Evolutionary conservation across 2,888 invertebrate genomes (phyloP).

Genomic region (Hypena proboscidalis): DNA sequence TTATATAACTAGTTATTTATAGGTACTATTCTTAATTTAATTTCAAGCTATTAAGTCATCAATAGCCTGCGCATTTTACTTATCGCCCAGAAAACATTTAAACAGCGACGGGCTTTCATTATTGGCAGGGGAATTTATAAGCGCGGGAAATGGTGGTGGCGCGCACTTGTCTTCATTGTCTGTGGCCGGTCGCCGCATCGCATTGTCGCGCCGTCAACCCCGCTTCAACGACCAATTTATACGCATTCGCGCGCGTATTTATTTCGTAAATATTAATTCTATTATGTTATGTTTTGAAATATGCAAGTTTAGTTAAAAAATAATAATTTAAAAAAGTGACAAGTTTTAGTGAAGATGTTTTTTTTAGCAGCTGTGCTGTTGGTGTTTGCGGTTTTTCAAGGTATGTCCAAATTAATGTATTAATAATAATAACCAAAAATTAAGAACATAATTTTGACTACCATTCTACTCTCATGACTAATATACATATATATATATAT

Average conservation of each 20-base stretch:
- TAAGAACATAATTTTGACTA: too few relatives aligned
- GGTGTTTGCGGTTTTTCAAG: slow-evolving; percentile 66
- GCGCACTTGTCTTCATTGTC: slow-evolving; percentile 71
- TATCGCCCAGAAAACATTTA: slow-evolving; percentile 64
- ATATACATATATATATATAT: too few relatives aligned
- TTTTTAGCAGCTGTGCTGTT: slow-evolving; percentile 45
- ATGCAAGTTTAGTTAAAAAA: background rate
- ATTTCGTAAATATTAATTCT: slow-evolving; percentile 32
- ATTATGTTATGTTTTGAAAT: slow-evolving; percentile 11
- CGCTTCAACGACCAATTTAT: slow-evolving; percentile 11
- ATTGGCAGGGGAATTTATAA: slow-evolving; percentile 68
- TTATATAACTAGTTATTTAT: too few relatives aligned
- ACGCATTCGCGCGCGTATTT: slow-evolving; percentile 12
- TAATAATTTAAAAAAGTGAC: slow-evolving; percentile 14
- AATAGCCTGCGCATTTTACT: slow-evolving; percentile 4
- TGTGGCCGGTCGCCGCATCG: slow-evolving; percentile 43
- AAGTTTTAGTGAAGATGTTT: slow-evolving; percentile 46
- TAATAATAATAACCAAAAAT: too few relatives aligned
- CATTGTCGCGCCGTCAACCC: slow-evolving; percentile 43
- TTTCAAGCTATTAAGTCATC: background rate
- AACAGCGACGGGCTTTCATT: slow-evolving; percentile 70
- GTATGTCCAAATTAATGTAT: too few relatives aligned
- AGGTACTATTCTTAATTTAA: too few relatives aligned
- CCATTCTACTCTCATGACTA: too few relatives aligned
- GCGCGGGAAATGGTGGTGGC: slow-evolving; percentile 62